Percentiles rank a stretch among this genome's conserved stretches.
These are phyloP conservation scores for Tetrao urogallus DNA, from an alignment of 2,113 vertebrate species.

Conservation along the genomic window DNA sequence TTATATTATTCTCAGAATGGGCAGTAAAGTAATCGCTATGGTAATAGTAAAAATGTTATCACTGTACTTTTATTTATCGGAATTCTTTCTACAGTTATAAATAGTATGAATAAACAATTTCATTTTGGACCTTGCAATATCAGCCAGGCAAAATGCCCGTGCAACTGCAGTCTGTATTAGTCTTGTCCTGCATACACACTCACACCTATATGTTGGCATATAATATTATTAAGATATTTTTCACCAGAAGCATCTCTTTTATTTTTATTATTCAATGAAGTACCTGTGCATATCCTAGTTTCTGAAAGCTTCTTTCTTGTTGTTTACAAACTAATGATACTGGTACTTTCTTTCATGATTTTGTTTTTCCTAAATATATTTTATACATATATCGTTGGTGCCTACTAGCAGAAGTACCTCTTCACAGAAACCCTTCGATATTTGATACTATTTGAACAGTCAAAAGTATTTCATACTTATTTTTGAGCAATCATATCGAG, in stretches of 20 bases:
- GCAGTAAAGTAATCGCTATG: neutral
- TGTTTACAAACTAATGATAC: neutral
- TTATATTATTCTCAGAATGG: neutral
- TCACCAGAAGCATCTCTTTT: neutral
- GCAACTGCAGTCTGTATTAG: neutral
- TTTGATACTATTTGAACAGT: neutral
- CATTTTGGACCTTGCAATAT: neutral
- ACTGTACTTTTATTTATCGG: neutral
- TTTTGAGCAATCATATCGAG: neutral
- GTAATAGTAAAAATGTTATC: neutral
- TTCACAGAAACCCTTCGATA: neutral
- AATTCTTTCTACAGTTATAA: conserved; percentile 19
- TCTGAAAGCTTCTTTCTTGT: neutral
- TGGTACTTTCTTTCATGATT: neutral
- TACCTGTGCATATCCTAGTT: neutral
- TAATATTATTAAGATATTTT: neutral
- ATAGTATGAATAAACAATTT: conserved; percentile 33
- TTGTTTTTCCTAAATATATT: neutral
- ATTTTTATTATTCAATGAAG: neutral
- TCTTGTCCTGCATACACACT: neutral
- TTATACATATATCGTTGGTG: neutral
- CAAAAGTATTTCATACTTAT: neutral
- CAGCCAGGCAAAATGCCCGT: neutral
- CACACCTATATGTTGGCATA: neutral
- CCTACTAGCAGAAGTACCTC: neutral